Conservation (phyloP, 2,888 invertebrate genomes). For the Tricholauxania praeusta region DNA sequence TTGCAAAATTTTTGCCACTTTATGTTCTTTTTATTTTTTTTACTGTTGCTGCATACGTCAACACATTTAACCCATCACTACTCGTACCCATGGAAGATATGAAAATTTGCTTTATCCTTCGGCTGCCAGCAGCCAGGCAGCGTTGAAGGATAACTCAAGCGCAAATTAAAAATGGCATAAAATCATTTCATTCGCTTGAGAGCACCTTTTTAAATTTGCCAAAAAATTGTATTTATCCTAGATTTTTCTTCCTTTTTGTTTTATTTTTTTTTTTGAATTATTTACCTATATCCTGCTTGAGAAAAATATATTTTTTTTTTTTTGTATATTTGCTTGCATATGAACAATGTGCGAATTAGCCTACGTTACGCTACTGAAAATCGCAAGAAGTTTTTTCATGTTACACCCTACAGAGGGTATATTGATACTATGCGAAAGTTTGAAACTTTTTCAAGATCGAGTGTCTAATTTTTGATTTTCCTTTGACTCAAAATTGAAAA, state of each 20-base stretch:
- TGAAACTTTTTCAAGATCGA: no score
- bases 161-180: slow-evolving; percentile 38
- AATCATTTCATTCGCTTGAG: slow-evolving; percentile 58
- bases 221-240: slow-evolving; percentile 40
- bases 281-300: slow-evolving; percentile 3
- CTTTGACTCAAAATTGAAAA: no score
- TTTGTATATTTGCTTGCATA: slow-evolving; percentile 46
- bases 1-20: not conserved
- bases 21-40: slow-evolving; percentile 2
- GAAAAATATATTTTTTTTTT: no score
- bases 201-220: slow-evolving; percentile 51
- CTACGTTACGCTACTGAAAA: slow-evolving; percentile 42
- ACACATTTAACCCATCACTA: slow-evolving; percentile 10
- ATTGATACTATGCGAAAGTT: no score
- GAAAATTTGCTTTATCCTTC: not conserved
- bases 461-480: no score
- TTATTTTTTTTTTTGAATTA: not conserved
- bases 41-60: slow-evolving; percentile 10
- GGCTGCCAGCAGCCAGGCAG: not conserved
- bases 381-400: not conserved
- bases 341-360: slow-evolving; percentile 54
- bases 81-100: not conserved
- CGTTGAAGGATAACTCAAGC: slow-evolving; percentile 13
- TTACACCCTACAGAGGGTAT: no score
- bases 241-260: slow-evolving; percentile 44